Percentiles rank a stretch among this genome's conserved stretches.
Evolutionary conservation across 2,113 vertebrate genomes (phyloP).

Genomic region (Sula dactylatra): DNA sequence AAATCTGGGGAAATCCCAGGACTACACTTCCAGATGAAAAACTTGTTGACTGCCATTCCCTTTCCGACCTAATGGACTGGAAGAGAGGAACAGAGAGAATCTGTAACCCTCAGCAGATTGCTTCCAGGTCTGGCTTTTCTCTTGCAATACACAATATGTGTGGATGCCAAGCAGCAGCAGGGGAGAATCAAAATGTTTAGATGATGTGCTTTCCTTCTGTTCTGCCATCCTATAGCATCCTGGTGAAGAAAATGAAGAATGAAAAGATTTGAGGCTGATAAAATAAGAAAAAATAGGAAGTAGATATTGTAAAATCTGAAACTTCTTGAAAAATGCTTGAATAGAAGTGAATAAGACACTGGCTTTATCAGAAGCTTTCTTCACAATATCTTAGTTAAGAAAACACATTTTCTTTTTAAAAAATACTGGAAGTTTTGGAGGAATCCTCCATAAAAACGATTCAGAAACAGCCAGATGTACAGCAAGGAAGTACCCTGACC

Average conservation of each 20-base stretch:
- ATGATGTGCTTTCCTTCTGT: constrained; percentile 5
- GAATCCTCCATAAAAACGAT: neutral
- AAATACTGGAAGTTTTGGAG: neutral
- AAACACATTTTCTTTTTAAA: neutral
- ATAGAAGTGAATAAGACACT: neutral
- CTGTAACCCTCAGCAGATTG: constrained; percentile 59
- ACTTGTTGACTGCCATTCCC: constrained; percentile 42
- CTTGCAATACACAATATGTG: neutral
- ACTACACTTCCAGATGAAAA: constrained; percentile 14
- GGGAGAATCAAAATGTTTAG: constrained; percentile 22
- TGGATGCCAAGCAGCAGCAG: constrained; percentile 56
- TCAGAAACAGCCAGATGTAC: neutral
- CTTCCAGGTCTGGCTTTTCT: constrained; percentile 49
- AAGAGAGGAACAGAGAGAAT: constrained; percentile 50
- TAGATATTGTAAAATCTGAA: neutral
- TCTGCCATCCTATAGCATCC: neutral
- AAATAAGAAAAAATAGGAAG: neutral
- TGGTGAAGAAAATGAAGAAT: neutral
- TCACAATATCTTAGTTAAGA: neutral
- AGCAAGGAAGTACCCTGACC: neutral
- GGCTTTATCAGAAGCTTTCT: neutral
- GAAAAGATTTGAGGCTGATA: neutral
- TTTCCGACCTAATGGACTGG: constrained; percentile 49
- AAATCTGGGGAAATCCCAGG: constrained; percentile 28
- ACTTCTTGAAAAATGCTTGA: neutral